Conservation (phyloP, 2,113 vertebrate species). For the Pristiophorus japonicus region DNA sequence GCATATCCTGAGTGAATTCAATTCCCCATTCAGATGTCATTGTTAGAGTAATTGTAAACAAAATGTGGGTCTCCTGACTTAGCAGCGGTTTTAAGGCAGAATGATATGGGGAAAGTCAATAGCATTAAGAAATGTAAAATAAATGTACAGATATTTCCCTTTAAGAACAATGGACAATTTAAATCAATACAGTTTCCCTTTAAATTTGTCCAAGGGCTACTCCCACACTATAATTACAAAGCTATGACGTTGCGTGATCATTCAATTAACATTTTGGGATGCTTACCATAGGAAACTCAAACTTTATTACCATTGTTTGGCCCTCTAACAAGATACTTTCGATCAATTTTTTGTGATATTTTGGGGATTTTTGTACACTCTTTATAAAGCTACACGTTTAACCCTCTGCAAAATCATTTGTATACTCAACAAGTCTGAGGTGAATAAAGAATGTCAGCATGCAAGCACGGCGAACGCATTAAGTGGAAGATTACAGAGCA, state of each 20-base stretch:
- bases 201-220: neutral
- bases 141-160: neutral
- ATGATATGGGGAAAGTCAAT: neutral
- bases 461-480: neutral
- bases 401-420: neutral
- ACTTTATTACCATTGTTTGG: neutral
- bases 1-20: neutral
- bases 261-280: neutral
- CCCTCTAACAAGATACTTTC: neutral
- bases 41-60: neutral
- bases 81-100: neutral
- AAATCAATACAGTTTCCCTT: neutral
- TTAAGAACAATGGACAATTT: neutral
- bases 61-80: neutral
- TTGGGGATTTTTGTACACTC: neutral
- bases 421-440: neutral
- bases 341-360: neutral
- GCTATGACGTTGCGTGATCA: neutral
- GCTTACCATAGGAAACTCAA: neutral
- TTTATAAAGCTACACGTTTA: neutral
- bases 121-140: neutral
- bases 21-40: neutral
- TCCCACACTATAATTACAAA: neutral
- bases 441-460: neutral
- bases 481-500: constrained; percentile 19